Evolutionary conservation across 2,113 vertebrate species (phyloP).

Genomic region (Microcebus jonahi): DNA sequence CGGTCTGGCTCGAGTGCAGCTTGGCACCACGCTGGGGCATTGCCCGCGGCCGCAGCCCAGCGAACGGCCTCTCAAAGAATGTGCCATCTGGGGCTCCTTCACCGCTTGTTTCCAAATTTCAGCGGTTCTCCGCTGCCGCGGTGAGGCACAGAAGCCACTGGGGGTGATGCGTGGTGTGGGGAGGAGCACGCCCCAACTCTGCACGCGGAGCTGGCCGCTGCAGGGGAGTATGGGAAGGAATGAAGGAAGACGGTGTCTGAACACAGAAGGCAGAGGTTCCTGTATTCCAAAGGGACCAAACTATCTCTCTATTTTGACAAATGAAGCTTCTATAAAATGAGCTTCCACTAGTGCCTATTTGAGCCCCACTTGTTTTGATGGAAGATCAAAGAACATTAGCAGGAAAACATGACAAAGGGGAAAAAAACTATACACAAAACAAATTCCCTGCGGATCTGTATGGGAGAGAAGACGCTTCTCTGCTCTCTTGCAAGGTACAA

Average conservation of each 20-base stretch:
- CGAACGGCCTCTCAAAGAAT: neutral
- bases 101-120: neutral
- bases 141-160: neutral
- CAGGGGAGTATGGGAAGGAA: neutral
- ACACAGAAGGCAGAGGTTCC: neutral
- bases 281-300: neutral
- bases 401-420: neutral
- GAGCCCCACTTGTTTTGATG: neutral
- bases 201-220: neutral
- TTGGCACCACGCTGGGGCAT: rapidly evolving
- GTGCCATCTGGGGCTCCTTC: neutral
- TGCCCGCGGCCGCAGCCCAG: neutral
- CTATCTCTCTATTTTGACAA: neutral
- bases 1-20: neutral
- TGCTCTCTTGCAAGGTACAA: neutral
- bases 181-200: neutral
- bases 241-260: neutral
- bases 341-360: neutral
- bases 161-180: neutral
- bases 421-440: neutral
- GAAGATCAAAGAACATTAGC: neutral
- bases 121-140: neutral
- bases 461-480: neutral
- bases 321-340: neutral
- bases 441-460: neutral